These are phyloP conservation scores for Solenopsis fugax DNA, from an alignment of 1,140 invertebrate genomes.

Conservation along the genomic window DNA sequence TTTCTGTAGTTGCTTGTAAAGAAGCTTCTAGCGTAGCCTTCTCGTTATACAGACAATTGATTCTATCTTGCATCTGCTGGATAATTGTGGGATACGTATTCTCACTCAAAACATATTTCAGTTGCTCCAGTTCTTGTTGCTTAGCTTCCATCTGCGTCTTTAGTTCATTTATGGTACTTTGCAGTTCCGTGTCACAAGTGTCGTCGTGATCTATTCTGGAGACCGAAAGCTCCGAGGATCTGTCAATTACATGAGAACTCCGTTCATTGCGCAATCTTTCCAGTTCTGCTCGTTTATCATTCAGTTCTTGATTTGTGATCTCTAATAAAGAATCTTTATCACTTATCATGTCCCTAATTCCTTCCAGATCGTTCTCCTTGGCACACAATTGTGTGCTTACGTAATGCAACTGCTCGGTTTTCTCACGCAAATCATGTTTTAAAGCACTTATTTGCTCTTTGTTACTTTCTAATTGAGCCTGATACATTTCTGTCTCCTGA, in stretches of 20 bases:
- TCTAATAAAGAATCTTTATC: conserved; percentile 62
- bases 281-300: conserved; percentile 56
- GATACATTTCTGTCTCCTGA: conserved; percentile 45
- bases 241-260: conserved; percentile 47
- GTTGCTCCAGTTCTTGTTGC: conserved; percentile 82
- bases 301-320: not conserved
- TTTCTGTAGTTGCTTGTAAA: conserved; percentile 45
- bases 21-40: conserved; percentile 77
- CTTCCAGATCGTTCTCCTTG: conserved; percentile 37
- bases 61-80: conserved; percentile 83
- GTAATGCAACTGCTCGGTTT: conserved; percentile 39
- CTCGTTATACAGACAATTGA: conserved; percentile 83
- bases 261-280: conserved; percentile 21
- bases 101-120: conserved; percentile 81
- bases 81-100: conserved; percentile 82
- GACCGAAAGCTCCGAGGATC: conserved; percentile 71
- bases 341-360: conserved; percentile 1
- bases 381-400: conserved; percentile 41
- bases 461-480: not conserved
- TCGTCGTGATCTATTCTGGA: conserved; percentile 73
- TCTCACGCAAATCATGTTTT: conserved; percentile 42
- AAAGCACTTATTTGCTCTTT: conserved; percentile 19
- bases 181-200: conserved; percentile 44
- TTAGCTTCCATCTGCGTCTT: conserved; percentile 78
- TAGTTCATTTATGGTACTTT: conserved; percentile 71